A percentile compares a stretch with the other conserved stretches of the same genome.
Conservation (phyloP, 2,888 invertebrate genomes). For the Sarcophaga variegata region DNA sequence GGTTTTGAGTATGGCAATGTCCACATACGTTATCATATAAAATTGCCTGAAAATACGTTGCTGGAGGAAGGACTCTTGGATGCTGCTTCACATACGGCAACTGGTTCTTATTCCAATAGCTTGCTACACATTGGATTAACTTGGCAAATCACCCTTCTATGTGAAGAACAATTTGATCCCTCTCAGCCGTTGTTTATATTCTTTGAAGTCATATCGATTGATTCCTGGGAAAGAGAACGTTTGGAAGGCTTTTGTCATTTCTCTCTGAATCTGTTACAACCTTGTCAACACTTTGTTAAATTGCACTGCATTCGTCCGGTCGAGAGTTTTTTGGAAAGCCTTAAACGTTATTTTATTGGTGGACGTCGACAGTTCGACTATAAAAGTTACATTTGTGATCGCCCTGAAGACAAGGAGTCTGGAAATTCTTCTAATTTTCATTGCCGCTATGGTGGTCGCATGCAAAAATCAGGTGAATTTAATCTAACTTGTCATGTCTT, state of each 20-base stretch:
- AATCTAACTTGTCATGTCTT: conserved; percentile 75
- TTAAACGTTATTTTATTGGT: conserved; percentile 84
- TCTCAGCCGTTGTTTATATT: conserved; percentile 73
- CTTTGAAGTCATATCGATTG: conserved; percentile 85
- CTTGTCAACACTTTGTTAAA: conserved; percentile 71
- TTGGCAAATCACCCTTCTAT: conserved; percentile 77
- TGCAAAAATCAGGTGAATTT: conserved; percentile 77
- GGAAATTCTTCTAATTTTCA: conserved; percentile 41
- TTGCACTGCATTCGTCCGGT: conserved; percentile 82
- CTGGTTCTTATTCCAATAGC: conserved; percentile 39
- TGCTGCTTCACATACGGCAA: conserved; percentile 75
- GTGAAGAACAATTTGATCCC: conserved; percentile 74
- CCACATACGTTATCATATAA: conserved; percentile 86
- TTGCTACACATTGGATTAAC: conserved; percentile 74
- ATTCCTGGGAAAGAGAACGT: conserved; percentile 85
- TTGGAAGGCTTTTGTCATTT: conserved; percentile 86
- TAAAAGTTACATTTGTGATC: conserved; percentile 73
- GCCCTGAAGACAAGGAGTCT: not conserved
- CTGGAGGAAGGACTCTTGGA: conserved; percentile 73
- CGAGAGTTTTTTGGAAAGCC: conserved; percentile 85
- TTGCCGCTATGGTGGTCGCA: conserved; percentile 73
- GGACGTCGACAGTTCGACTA: conserved; percentile 78
- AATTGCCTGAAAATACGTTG: conserved; percentile 83
- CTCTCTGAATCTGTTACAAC: conserved; percentile 81
- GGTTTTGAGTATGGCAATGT: conserved; percentile 86